These are phyloP conservation scores for Leptodirus hochenwartii DNA, from an alignment of 2,888 invertebrate species.

Conservation along the genomic window DNA sequence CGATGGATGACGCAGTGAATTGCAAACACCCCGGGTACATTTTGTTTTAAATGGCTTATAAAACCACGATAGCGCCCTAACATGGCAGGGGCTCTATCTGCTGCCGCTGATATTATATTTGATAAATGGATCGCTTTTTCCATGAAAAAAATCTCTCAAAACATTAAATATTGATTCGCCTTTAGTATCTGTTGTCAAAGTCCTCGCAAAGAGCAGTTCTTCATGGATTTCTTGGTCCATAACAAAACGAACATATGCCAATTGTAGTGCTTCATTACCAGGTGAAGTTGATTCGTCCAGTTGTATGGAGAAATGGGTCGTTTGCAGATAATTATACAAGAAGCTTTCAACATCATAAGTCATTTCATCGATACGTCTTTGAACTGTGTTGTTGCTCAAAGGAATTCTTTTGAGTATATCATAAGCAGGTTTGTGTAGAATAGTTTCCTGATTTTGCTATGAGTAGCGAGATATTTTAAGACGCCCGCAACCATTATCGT, in stretches of 20 bases:
- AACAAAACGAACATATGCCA: slow-evolving; percentile 25
- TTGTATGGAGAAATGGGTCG: slow-evolving; percentile 20
- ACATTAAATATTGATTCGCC: slow-evolving; percentile 21
- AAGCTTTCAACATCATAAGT: slow-evolving; percentile 17
- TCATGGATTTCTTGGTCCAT: slow-evolving; percentile 22
- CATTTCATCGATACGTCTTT: slow-evolving; percentile 21
- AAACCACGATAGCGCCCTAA: no score
- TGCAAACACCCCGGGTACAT: no score
- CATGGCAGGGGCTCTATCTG: no score
- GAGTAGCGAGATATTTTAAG: slow-evolving; percentile 16
- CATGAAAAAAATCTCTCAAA: no score
- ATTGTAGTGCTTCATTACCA: slow-evolving; percentile 17
- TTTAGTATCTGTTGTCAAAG: slow-evolving; percentile 21
- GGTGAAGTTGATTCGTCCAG: slow-evolving; percentile 20
- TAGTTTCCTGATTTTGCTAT: slow-evolving; percentile 16
- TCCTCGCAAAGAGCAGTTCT: slow-evolving; percentile 19
- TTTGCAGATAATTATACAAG: slow-evolving; percentile 18
- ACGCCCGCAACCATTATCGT: slow-evolving; percentile 12
- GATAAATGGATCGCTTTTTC: slow-evolving; percentile 14
- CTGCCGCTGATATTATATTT: slow-evolving; percentile 13
- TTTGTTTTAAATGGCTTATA: no score
- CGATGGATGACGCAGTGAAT: no score
- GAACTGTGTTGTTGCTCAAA: slow-evolving; percentile 18
- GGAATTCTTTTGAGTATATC: slow-evolving; percentile 18
- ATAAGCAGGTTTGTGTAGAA: slow-evolving; percentile 18